Percentiles rank a stretch among this genome's conserved stretches.
Evolutionary conservation across 2,113 vertebrate species (phyloP).

Genomic region (Ondatra zibethicus): DNA sequence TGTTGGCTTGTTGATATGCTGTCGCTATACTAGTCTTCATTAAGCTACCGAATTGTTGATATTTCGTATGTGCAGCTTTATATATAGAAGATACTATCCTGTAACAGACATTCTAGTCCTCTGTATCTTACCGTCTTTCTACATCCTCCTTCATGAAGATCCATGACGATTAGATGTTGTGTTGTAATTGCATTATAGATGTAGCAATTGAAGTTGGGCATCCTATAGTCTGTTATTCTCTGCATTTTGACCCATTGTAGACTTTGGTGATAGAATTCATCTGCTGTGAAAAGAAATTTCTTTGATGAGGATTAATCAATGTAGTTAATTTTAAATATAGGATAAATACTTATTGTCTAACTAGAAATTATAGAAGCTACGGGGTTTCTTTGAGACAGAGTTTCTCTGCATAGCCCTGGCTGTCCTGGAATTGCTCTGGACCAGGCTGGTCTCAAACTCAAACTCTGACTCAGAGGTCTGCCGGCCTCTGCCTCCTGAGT

Average conservation of each 20-base stretch:
- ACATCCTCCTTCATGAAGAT: background rate
- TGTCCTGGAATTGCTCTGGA: background rate
- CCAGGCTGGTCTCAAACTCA: background rate
- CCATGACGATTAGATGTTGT: background rate
- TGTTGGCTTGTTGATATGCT: background rate
- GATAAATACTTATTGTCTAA: background rate
- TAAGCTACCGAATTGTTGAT: background rate
- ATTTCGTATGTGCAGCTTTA: background rate
- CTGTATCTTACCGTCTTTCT: background rate
- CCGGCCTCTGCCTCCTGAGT: background rate
- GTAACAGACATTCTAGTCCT: background rate
- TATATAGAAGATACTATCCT: background rate
- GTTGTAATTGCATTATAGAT: background rate
- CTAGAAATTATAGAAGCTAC: background rate
- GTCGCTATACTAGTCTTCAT: background rate
- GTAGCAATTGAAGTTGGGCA: background rate
- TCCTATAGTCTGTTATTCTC: background rate
- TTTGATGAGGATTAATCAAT: background rate
- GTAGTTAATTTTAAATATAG: background rate
- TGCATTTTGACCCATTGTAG: background rate
- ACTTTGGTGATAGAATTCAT: background rate
- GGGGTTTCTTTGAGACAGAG: background rate
- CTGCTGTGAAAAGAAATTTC: background rate
- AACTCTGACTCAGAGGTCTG: background rate
- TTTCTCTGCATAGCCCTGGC: background rate